phyloP scores from a whole-genome alignment of 1,140 invertebrate genomes.

The Nasonia giraulti region DNA sequence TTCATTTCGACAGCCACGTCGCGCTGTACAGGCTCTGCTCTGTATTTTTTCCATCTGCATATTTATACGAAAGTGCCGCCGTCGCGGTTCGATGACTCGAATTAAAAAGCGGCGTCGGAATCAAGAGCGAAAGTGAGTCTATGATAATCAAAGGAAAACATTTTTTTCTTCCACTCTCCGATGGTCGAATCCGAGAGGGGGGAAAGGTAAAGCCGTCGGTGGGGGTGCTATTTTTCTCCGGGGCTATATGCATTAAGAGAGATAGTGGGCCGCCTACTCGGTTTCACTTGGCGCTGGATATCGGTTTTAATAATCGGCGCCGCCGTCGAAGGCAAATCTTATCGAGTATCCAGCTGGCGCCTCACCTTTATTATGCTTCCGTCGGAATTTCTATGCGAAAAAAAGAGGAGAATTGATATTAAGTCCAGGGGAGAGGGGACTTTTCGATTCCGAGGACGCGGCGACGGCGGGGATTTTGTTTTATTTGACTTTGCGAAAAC shows the following conservation, averaged over 20 bases:
- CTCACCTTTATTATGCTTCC: constrained; percentile 5
- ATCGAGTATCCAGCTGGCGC: constrained; percentile 28
- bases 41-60: constrained; percentile 15
- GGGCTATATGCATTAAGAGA: no score
- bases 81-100: constrained; percentile 3
- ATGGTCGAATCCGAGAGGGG: neutral
- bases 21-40: neutral
- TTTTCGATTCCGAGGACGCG: neutral
- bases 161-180: neutral
- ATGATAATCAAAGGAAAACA: constrained; percentile 27
- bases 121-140: neutral
- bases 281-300: constrained; percentile 24
- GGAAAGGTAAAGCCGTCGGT: neutral
- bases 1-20: neutral
- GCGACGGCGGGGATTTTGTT: neutral
- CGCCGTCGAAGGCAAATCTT: neutral
- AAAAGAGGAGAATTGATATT: constrained; percentile 26
- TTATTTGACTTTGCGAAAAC: constrained; percentile 34
- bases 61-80: neutral
- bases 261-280: no score
- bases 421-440: neutral
- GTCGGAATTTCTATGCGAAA: neutral
- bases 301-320: constrained; percentile 40
- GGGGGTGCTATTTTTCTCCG: no score
- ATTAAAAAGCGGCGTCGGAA: neutral